A percentile compares a stretch with the other conserved stretches of the same genome.
phyloP scores from a whole-genome alignment of 2,888 invertebrate genomes.

The Galerucella nymphaeae region DNA sequence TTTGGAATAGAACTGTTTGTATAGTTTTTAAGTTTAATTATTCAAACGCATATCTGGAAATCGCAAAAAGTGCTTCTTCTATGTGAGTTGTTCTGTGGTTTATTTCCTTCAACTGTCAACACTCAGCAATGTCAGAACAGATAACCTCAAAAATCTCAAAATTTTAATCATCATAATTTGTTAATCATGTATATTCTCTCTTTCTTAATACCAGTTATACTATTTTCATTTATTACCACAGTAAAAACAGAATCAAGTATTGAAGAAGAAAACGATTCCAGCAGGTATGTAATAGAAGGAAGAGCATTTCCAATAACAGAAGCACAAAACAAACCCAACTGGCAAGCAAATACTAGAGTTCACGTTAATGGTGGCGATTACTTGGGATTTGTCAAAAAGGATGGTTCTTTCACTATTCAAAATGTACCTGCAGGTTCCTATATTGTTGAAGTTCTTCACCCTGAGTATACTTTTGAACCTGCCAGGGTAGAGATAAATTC shows the following conservation, averaged over 20 bases:
- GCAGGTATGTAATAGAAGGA: constrained; percentile 82
- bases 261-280: constrained; percentile 62
- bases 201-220: background rate
- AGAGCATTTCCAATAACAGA: constrained; percentile 79
- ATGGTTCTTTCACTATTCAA: constrained; percentile 90
- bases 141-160: background rate
- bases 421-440: constrained; percentile 94
- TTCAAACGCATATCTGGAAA: too few species aligned
- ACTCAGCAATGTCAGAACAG: background rate
- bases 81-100: too few species aligned
- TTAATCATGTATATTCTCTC: background rate
- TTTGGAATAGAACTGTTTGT: too few species aligned
- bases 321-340: constrained; percentile 70
- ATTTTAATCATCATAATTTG: background rate
- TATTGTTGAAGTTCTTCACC: constrained; percentile 90
- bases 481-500: constrained; percentile 96
- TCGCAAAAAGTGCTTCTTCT: too few species aligned
- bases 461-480: constrained; percentile 93
- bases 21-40: too few species aligned
- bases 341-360: constrained; percentile 82
- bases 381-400: constrained; percentile 88
- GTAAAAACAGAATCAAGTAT: constrained; percentile 45
- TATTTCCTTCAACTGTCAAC: too few species aligned
- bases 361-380: constrained; percentile 91
- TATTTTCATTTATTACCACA: constrained; percentile 6